Conservation (phyloP, 30 jellyfish, hydroid and myxozoan species). For the Cassiopea xamachana region DNA sequence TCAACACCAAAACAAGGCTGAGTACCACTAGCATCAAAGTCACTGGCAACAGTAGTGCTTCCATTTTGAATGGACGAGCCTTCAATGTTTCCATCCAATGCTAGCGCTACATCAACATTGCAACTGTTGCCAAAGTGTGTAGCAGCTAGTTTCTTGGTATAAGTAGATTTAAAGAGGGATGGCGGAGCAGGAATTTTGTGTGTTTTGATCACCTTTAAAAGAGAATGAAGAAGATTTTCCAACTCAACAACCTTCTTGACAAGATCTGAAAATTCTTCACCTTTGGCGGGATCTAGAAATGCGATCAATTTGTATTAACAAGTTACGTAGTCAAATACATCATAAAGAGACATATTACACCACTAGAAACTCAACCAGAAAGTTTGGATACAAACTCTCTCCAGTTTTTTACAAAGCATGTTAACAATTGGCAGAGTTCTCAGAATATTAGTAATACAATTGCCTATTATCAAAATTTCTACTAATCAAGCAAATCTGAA, state of each 20-base stretch:
- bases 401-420: too few relatives aligned
- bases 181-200: conserved; percentile 70
- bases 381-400: too few relatives aligned
- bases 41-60: not conserved
- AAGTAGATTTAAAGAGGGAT: conserved; percentile 21
- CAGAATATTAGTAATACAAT: too few relatives aligned
- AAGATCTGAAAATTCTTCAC: conserved; percentile 49
- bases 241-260: conserved; percentile 62
- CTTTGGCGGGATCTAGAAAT: conserved; percentile 11
- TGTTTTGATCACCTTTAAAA: conserved; percentile 34
- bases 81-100: not conserved
- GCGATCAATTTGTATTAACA: not conserved
- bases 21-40: not conserved
- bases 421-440: too few relatives aligned
- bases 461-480: too few relatives aligned
- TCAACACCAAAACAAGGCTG: not conserved
- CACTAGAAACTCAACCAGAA: not conserved
- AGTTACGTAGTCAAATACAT: not conserved
- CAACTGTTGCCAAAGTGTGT: not conserved
- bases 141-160: conserved; percentile 4
- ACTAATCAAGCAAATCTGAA: too few relatives aligned
- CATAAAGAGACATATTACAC: not conserved
- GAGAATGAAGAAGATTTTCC: conserved; percentile 61
- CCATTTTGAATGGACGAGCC: not conserved
- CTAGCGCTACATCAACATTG: not conserved